Evolutionary conservation across 92 coral and sea anemone genomes (phyloP).

Genomic region (Pocillopora grandis): DNA sequence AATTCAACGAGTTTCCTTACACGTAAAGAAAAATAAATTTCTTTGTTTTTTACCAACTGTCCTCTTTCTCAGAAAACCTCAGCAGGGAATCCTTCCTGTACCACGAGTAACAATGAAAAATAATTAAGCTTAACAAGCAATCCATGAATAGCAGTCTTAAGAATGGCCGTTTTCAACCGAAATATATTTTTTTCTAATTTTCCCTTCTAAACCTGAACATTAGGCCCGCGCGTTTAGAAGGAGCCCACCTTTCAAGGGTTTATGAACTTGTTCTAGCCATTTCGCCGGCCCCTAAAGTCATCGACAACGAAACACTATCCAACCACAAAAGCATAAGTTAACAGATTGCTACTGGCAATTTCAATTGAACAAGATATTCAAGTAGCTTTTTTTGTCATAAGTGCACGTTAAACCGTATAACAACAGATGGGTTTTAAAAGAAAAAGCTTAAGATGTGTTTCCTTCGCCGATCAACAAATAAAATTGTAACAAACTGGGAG

Average conservation of each 20-base stretch:
- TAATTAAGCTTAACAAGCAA: constrained; percentile 9
- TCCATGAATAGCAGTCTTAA: constrained; percentile 3
- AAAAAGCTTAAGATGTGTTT: not conserved
- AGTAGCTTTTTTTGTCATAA: not conserved
- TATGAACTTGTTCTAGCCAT: not conserved
- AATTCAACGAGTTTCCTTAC: not conserved
- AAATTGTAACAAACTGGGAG: not conserved
- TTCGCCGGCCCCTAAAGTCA: not conserved
- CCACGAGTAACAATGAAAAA: constrained; percentile 18
- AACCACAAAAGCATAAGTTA: constrained; percentile 7
- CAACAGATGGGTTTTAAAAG: constrained; percentile 1
- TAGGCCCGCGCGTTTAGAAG: not conserved
- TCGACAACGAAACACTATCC: constrained; percentile 25
- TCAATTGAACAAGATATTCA: not conserved
- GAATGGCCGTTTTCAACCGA: constrained; percentile 24
- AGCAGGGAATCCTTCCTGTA: constrained; percentile 12
- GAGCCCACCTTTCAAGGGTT: not conserved
- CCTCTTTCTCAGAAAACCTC: constrained; percentile 27
- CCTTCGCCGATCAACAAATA: not conserved
- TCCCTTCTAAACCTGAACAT: not conserved
- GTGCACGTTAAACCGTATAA: not conserved
- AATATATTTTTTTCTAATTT: not conserved
- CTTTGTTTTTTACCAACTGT: constrained; percentile 31
- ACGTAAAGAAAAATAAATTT: not conserved
- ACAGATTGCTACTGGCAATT: constrained; percentile 6